Evolutionary conservation across 2,113 vertebrate species (phyloP).

Genomic region (Cercocebus atys): DNA sequence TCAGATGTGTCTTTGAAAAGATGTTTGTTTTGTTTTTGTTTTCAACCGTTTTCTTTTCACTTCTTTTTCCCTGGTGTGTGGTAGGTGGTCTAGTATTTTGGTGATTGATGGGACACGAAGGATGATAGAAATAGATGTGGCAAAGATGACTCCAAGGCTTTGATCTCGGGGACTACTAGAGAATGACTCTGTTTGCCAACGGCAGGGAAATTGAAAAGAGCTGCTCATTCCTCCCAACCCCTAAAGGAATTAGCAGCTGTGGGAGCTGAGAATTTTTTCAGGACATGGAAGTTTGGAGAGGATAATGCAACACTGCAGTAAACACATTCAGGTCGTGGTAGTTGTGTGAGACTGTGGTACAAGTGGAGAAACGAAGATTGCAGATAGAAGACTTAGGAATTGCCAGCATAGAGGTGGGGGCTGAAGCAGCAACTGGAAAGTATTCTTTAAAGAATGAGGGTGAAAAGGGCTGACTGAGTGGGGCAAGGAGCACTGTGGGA

Average conservation of each 20-base stretch:
- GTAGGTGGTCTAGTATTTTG: background rate
- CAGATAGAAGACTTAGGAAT: background rate
- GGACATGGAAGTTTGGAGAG: background rate
- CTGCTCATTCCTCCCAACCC: background rate
- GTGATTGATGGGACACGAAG: background rate
- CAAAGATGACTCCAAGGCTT: background rate
- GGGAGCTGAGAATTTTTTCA: background rate
- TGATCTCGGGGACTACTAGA: background rate
- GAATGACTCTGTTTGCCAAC: background rate
- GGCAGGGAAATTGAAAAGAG: background rate
- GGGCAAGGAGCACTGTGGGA: background rate
- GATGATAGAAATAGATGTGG: background rate
- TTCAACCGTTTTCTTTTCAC: background rate
- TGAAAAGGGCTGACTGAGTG: background rate
- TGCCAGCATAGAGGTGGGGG: background rate
- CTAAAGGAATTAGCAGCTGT: background rate
- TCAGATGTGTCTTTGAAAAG: background rate
- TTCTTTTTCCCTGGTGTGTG: background rate
- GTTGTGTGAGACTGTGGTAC: background rate
- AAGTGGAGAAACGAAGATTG: background rate
- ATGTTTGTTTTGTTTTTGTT: background rate
- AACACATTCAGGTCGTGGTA: background rate
- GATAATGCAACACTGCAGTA: background rate
- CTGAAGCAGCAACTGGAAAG: background rate
- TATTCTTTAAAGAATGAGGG: background rate